Evolutionary conservation across 2,888 invertebrate species (phyloP), one percentile per base, ranked within the genome.

Genomic region (Drosophila nigricruria): DNA sequence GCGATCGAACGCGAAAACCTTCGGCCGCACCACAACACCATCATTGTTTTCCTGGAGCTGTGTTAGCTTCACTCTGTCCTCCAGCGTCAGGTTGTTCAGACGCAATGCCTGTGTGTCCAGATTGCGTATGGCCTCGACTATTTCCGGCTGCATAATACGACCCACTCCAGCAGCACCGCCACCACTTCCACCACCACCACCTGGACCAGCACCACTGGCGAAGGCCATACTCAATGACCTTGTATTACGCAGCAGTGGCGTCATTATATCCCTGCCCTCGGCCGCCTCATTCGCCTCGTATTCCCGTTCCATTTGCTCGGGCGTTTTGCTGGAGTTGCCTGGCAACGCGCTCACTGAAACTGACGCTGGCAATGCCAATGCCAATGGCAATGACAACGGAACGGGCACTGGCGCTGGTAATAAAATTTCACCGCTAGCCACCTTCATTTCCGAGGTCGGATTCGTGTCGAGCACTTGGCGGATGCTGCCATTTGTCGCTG

Each of bases 231-330:
- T 77, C 27, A 75, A 54, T 27, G 85, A 62, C 73, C 89, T 77
- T 49, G 87, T 68, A 32, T 58, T 75, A 34, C 79, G 85, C 27
- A 90, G 91, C 73, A 91, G 74, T 23, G 91, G 92, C 25, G 90
- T 92, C 81, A 72, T 93, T 81, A 91, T 93, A 93, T 91, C 95
- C 92, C 68, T 91, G 81, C 73, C 94, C 93, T 92, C 91, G 92
- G 91, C 92, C 20, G 84, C 85, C 70, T 88, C 86, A 61, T 83
- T 88, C 4, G 86, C 87, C 65, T 91, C 92, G 50, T 92, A 92
- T 62, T 92, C 92, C 62, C 88, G 82, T 64, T 92, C 92, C 40
- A 92, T 87, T 78, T 92, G 91, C 62, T 92, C 92, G 16, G 92
- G 91, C 23, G 92, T 91, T 75, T 91, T 91, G 42, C 72, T 69